Conservation (phyloP, 1,140 invertebrate species). For the Aporrectodea caliginosa region DNA sequence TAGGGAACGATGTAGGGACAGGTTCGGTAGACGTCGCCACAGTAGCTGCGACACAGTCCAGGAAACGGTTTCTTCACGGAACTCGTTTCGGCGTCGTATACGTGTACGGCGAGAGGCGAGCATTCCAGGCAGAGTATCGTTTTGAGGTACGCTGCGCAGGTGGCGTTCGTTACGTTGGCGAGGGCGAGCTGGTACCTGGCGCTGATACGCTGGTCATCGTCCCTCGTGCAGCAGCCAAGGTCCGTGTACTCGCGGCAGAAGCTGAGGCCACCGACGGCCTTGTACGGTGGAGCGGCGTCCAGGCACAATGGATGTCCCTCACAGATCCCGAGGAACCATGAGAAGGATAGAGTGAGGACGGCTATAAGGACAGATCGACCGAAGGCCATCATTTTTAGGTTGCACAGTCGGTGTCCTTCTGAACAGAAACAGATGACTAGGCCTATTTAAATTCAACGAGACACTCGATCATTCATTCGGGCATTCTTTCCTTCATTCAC, state of each 20-base stretch:
- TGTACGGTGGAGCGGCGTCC: slow-evolving; percentile 48
- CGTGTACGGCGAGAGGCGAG: slow-evolving; percentile 48
- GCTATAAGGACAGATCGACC: too few species aligned
- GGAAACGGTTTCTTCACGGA: slow-evolving; percentile 21
- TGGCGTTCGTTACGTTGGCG: neutral
- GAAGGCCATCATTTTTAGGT: too few species aligned
- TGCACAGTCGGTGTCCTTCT: too few species aligned
- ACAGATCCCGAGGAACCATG: neutral
- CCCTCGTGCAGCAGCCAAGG: slow-evolving; percentile 46
- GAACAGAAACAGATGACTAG: too few species aligned
- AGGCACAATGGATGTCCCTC: slow-evolving; percentile 48
- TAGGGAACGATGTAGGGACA: slow-evolving; percentile 38
- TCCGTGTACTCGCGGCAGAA: slow-evolving; percentile 46
- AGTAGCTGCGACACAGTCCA: slow-evolving; percentile 42
- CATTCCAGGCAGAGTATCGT: slow-evolving; percentile 46
- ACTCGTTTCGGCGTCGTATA: slow-evolving; percentile 37
- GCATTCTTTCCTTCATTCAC: too few species aligned
- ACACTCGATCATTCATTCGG: too few species aligned
- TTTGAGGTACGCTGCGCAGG: slow-evolving; percentile 37
- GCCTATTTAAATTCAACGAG: too few species aligned
- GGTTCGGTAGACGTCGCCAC: slow-evolving; percentile 36
- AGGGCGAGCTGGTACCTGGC: neutral
- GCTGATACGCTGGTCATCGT: slow-evolving; percentile 35
- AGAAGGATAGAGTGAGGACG: too few species aligned
- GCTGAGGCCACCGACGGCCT: slow-evolving; percentile 28